Percentiles rank a stretch among this genome's conserved stretches.
phyloP scores from a whole-genome alignment of 2,797 vertebrate genomes.

The Dermochelys coriacea region DNA sequence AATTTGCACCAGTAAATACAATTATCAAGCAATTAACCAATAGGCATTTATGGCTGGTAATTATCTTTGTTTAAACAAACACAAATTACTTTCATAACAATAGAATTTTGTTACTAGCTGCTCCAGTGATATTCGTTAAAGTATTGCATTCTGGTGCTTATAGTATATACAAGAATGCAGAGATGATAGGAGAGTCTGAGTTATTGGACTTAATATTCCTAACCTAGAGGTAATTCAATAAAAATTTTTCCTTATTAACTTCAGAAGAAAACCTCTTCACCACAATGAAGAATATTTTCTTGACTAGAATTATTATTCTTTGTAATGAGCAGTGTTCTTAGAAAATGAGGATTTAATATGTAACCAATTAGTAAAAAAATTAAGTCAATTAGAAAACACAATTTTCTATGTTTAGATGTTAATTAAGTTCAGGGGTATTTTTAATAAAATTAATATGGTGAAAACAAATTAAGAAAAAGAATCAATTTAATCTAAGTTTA shows the following conservation, averaged over 20 bases:
- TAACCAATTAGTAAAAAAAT: constrained; percentile 74
- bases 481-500: constrained; percentile 57
- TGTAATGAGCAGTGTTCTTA: constrained; percentile 60
- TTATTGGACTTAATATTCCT: constrained; percentile 22
- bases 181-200: background rate
- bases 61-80: constrained; percentile 59
- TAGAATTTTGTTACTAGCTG: background rate
- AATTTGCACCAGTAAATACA: constrained; percentile 28
- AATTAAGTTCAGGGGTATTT: constrained; percentile 77
- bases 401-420: constrained; percentile 75
- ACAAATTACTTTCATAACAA: constrained; percentile 25
- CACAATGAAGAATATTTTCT: constrained; percentile 62
- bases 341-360: constrained; percentile 77
- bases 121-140: background rate
- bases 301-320: constrained; percentile 69
- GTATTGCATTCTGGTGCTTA: background rate
- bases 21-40: constrained; percentile 52
- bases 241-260: constrained; percentile 53
- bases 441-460: constrained; percentile 71
- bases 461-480: constrained; percentile 68
- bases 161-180: background rate
- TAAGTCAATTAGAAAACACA: constrained; percentile 77
- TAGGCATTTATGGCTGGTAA: background rate
- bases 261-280: constrained; percentile 20
- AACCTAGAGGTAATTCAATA: constrained; percentile 40